Base-by-base conservation (phyloP, 2,797 vertebrate genomes). In the Anniella stebbinsi region DNA sequence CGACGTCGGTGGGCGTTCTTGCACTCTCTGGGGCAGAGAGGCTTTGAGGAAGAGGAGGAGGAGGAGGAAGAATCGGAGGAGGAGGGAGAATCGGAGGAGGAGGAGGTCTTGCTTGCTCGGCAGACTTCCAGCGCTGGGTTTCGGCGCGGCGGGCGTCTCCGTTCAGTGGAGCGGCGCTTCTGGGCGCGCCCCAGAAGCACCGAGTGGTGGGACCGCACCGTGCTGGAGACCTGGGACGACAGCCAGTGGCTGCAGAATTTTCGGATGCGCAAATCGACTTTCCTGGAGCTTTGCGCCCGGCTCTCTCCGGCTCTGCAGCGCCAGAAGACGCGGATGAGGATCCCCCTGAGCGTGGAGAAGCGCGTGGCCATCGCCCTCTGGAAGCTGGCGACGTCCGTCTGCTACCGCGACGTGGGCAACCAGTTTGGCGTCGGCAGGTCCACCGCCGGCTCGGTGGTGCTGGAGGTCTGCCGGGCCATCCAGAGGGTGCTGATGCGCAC, bases 301-400 rank as follows among this genome's bases (percentile, higher is more conserved):
- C 91, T 92, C 11, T 30, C 87, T 2, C 91, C 91, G 0, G 87
- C 88, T 2, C 60, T 92, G 18, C 87, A 92, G 91, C 91, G 87
- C 70, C 91, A 92, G 78, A 92, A 92, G 84, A 92, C 91, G 0
- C 78, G 84, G 33, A 89, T 92, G 87, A 63, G 91, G 72, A 30
- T 89, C 48, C 91, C 91, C 0, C 36, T 92, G 60, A 92, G 91
- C 0, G 91, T 92, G 84, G 91, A 92, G 60, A 92, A 92, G 84
- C 84, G 87, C 21, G 91, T 92, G 41, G 91, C 91, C 78, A 92
- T 92, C 21, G 91, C 91, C 6, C 60, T 92, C 51, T 92, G 91
- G 91, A 88, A 89, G 36, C 78, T 92, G 77, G 91, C 91, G 78
- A 92, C 91, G 1, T 89, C 87, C 0, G 87, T 92, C 36, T 88